phyloP scores from a whole-genome alignment of 2,797 vertebrate genomes.

The Takifugu ocellatus region DNA sequence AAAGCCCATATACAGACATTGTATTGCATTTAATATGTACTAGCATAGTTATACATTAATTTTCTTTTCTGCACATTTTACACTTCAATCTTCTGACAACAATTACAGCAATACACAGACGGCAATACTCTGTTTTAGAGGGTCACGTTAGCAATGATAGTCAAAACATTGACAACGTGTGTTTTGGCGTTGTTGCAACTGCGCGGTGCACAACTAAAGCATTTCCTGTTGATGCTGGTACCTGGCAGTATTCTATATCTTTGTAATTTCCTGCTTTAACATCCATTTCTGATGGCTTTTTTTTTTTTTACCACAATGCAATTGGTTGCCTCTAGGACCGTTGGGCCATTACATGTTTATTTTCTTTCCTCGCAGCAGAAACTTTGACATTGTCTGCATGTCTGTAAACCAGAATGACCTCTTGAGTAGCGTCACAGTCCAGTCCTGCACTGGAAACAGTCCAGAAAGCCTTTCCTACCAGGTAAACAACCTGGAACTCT shows the following conservation, averaged over 20 bases:
- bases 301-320: too few species aligned
- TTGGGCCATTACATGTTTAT: too few species aligned
- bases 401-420: too few species aligned
- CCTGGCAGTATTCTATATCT: not conserved
- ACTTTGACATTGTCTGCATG: too few species aligned
- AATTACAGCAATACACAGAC: conserved; percentile 61
- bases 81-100: conserved; percentile 61
- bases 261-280: conserved; percentile 7
- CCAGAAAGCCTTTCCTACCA: too few species aligned
- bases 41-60: conserved; percentile 50
- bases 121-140: conserved; percentile 56
- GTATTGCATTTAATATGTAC: conserved; percentile 68
- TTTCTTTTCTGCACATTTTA: conserved; percentile 47
- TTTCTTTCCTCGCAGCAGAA: too few species aligned
- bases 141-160: conserved; percentile 44
- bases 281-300: too few species aligned
- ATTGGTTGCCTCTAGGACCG: too few species aligned
- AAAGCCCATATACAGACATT: conserved; percentile 58
- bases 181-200: conserved; percentile 30
- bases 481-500: too few species aligned
- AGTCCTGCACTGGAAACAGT: too few species aligned
- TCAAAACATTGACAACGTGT: conserved; percentile 45
- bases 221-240: not conserved
- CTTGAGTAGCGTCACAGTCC: too few species aligned
- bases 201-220: conserved; percentile 19